Conservation (phyloP, 2,797 vertebrate genomes). For the Monodelphis domestica region DNA sequence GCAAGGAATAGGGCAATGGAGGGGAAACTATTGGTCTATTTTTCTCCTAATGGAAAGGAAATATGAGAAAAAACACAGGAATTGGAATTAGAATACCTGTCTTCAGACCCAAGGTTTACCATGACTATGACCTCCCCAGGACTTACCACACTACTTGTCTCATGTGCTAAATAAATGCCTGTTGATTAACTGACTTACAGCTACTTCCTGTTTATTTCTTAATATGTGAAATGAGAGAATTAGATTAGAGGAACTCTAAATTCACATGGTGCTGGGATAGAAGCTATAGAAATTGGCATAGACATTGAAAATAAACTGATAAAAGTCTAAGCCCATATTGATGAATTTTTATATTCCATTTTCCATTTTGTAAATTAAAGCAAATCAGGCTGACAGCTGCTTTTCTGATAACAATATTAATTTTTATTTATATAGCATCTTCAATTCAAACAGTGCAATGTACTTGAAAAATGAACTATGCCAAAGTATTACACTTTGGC, state of each 20-base stretch:
- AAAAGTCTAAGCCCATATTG: background rate
- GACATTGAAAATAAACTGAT: background rate
- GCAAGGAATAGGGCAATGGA: background rate
- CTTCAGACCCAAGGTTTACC: background rate
- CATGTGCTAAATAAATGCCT: background rate
- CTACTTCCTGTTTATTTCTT: background rate
- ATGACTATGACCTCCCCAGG: background rate
- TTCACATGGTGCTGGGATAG: background rate
- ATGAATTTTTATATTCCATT: background rate
- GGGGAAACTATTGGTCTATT: background rate
- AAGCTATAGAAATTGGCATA: background rate
- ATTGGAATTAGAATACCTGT: background rate
- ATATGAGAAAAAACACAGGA: background rate
- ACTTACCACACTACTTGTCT: background rate
- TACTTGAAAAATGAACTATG: slow-evolving; percentile 9
- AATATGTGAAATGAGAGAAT: background rate
- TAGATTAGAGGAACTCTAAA: background rate
- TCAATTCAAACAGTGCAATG: slow-evolving; percentile 14
- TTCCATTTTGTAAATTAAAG: background rate
- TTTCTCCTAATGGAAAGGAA: background rate
- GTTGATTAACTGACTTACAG: background rate
- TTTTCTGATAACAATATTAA: slow-evolving; percentile 42
- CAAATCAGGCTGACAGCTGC: slow-evolving; percentile 24
- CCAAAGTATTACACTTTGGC: slow-evolving; percentile 26
- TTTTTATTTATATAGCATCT: slow-evolving; percentile 39